Evolutionary conservation across 2,113 vertebrate species (phyloP).

Genomic region (Notechis scutatus): DNA sequence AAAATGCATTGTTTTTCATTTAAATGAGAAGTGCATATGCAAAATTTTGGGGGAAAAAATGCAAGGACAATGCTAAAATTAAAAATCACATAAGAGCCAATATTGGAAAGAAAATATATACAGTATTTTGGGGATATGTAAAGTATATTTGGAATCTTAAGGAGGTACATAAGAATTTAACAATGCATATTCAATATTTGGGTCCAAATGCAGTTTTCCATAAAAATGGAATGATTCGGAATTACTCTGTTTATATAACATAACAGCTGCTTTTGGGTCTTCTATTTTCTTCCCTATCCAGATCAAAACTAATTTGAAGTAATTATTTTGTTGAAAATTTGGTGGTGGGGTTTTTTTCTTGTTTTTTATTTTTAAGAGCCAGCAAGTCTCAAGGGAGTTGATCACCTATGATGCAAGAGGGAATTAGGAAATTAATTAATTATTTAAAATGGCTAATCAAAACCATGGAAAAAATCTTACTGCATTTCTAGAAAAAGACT

Average conservation of each 20-base stretch:
- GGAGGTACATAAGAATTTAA: background rate
- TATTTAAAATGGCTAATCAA: background rate
- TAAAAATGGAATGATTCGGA: background rate
- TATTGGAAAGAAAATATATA: background rate
- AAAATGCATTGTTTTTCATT: background rate
- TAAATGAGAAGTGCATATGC: background rate
- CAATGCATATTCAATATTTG: background rate
- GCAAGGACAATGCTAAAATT: background rate
- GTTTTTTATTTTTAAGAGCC: background rate
- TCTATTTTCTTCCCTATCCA: background rate
- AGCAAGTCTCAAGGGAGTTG: background rate
- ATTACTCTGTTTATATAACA: background rate
- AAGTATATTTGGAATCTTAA: background rate
- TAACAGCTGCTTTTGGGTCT: background rate
- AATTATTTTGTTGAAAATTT: background rate
- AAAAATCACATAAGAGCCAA: background rate
- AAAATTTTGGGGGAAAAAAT: background rate
- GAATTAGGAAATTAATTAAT: background rate
- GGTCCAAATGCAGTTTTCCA: background rate
- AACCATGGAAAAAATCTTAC: background rate
- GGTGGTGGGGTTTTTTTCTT: background rate
- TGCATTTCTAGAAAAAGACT: background rate
- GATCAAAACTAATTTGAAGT: background rate
- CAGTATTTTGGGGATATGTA: background rate
- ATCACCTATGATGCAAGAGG: background rate